phyloP scores from a whole-genome alignment of 1,140 invertebrate genomes.

The Chelonus insularis region DNA sequence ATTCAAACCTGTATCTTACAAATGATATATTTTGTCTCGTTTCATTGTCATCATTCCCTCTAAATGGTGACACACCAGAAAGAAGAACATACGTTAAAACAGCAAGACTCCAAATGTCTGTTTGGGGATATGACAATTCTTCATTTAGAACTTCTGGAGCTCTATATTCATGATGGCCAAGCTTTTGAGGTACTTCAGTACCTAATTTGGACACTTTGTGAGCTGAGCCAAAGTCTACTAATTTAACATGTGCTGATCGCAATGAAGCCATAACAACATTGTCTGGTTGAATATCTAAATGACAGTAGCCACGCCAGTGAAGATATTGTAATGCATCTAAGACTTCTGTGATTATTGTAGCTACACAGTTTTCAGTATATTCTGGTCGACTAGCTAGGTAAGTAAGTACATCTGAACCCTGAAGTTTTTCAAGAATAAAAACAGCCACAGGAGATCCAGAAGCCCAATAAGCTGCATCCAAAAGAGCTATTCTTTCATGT shows the following conservation, averaged over 20 bases:
- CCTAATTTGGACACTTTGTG: slow-evolving; percentile 80
- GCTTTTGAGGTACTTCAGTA: slow-evolving; percentile 67
- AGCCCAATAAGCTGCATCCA: slow-evolving; percentile 74
- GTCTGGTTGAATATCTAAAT: slow-evolving; percentile 93
- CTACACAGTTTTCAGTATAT: slow-evolving; percentile 89
- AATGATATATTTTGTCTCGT: slow-evolving; percentile 90
- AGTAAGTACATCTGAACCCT: slow-evolving; percentile 88
- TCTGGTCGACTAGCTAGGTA: slow-evolving; percentile 84
- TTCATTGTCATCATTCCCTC: slow-evolving; percentile 78
- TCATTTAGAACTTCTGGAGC: slow-evolving; percentile 92
- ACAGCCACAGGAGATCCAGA: slow-evolving; percentile 68
- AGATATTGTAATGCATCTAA: slow-evolving; percentile 88
- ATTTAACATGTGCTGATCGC: slow-evolving; percentile 83
- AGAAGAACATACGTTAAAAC: slow-evolving; percentile 92
- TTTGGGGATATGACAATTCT: slow-evolving; percentile 81
- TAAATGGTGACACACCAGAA: slow-evolving; percentile 92
- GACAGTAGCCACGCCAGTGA: slow-evolving; percentile 89
- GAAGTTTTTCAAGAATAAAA: slow-evolving; percentile 83
- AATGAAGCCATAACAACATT: slow-evolving; percentile 94
- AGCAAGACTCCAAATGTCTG: slow-evolving; percentile 95
- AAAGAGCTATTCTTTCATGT: slow-evolving; percentile 81
- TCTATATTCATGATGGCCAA: slow-evolving; percentile 75
- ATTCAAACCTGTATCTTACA: slow-evolving; percentile 92
- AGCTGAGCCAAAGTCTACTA: slow-evolving; percentile 89
- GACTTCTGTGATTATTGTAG: slow-evolving; percentile 79